phyloP scores from a whole-genome alignment of 2,888 invertebrate genomes.

The Polydrusus tereticollis region DNA sequence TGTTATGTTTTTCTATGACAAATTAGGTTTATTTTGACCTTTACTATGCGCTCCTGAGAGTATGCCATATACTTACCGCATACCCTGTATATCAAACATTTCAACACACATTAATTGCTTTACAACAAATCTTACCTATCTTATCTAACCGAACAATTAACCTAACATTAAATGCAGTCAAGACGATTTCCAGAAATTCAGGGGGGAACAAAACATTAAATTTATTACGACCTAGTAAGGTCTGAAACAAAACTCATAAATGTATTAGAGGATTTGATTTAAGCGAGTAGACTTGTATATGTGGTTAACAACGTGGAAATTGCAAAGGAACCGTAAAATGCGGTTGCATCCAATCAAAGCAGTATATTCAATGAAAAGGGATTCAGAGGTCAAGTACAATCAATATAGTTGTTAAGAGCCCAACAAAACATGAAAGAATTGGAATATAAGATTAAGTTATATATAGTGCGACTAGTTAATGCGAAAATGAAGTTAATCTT shows the following conservation, averaged over 20 bases:
- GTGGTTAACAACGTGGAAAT: constrained; percentile 30
- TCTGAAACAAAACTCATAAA: constrained; percentile 24
- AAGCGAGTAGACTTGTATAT: constrained; percentile 19
- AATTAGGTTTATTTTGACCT: no score
- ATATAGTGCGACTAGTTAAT: background rate
- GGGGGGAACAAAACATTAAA: constrained; percentile 17
- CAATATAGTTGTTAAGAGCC: background rate
- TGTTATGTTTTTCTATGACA: no score
- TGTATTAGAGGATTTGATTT: constrained; percentile 9
- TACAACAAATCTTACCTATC: no score
- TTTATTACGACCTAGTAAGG: constrained; percentile 23
- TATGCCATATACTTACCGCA: no score
- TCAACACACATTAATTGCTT: no score
- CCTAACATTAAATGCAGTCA: no score
- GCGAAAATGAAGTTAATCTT: no score
- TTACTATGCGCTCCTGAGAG: no score
- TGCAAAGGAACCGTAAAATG: constrained; percentile 29
- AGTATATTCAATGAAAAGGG: constrained; percentile 23
- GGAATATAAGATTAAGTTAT: no score
- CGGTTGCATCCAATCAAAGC: constrained; percentile 33
- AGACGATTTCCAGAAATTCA: no score
- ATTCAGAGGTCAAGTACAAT: background rate
- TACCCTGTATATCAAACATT: no score
- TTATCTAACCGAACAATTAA: no score
- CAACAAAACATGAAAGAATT: background rate